Base-by-base conservation (phyloP, 2,888 invertebrate species). In the Dryadula phaetusa region DNA sequence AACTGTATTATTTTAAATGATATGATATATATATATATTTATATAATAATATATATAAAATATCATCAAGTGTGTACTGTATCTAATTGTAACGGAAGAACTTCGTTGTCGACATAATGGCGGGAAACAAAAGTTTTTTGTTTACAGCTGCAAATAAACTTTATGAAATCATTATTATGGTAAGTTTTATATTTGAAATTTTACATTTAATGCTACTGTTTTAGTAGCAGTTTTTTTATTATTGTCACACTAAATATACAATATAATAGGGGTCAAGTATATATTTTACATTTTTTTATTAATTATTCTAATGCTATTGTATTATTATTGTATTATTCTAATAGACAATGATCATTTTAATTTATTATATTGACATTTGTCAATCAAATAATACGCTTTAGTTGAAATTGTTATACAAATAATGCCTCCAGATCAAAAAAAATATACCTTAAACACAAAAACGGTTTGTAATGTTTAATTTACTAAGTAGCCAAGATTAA, bases 381-480 rank as follows among this genome's bases (percentile, higher is more conserved):
- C 52, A 52, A 52, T 28, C 16, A 32, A 32, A 10, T 37, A 5
- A 32, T 10, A 16, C 52, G 1, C n/a, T 3, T n/a, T 7, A 52
- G 16, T 32, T 32, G 16, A 3, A 16, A 32, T 16, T 52, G 2
- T 32, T 52, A 10, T 4, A 10, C 2, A 1, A 52, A 52, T 52
- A 52, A 28, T 28, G 25, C n/a, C 28, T 28, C 16, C 28, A 3
- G 10, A 8, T 52, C 6, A 32, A 16, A 52, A 52, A 5, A 52
- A 18, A 52, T 52, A 16, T 52, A 10, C n/a, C 28, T 52, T 52
- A 28, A 52, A 52, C 0, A 32, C 16, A 16, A 52, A 28, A 16
- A 28, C 52, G 52, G 52, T 52, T 52, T 12, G 52, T 52, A 16
- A 16, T 28, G 2, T 28, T 52, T 52, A 32, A 16, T 52, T n/a